Evolutionary conservation across 1,140 invertebrate genomes (phyloP), one percentile per base, ranked within the genome.

Genomic region (Diorhabda carinulata): DNA sequence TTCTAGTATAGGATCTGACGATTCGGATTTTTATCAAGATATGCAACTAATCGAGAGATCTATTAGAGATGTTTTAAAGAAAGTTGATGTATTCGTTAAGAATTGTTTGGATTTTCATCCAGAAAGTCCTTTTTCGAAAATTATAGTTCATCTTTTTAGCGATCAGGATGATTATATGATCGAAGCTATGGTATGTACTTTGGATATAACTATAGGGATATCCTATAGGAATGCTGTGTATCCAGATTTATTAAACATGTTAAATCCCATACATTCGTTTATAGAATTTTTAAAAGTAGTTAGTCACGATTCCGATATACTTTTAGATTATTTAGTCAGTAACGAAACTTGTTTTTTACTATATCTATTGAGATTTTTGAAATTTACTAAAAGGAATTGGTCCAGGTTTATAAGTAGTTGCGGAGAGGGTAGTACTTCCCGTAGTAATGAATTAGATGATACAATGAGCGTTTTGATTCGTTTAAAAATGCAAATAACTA

Each of bases 151-250:
- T 78, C 82, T 96, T 57, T 95, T 96, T 78, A 89, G 90, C 72
- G 93, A 96, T 82, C 93, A 96, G 81, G 94, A 96, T 79, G 94
- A 96, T 79, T 93, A 92, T 73, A 80, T 96, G 64, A 91, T 96
- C 42, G 94, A 96, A 83, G 90, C 91, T n/a, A 93, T 96, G 92
- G 91, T 96, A 2, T 96, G 93, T 81, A 93, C 91, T 57, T 81
- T 96, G 44, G 93, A 96, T 80, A 93, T 95, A 43, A 92, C 91
- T 3, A 89, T 92, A 57, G 93, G 92, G 61, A 87, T 95, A 40
- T 92, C 91, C 42, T 92, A 92, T 76, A 87, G 91, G 59, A 91
- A 92, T 76, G 90, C 90, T 4, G 87, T 89, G 41, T 91, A 90
- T 73, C 90, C 90, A 43, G 90, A 92, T 77, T 83, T 92, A 57